Conservation (phyloP, 2,113 vertebrate genomes). For the Oryctolagus cuniculus region mOryCun1.1 NC_091452.1:5546001-5546500, state of each 20-base stretch:
- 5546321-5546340: neutral
- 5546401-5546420: too few relatives aligned
- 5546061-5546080: constrained; percentile 26
- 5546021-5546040: constrained; percentile 23
- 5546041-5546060: neutral
- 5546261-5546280: neutral
- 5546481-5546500: too few relatives aligned
- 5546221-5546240: neutral
- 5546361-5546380: too few relatives aligned
- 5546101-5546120: neutral
- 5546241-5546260: neutral
- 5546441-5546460: too few relatives aligned
- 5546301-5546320: neutral
- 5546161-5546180: neutral
- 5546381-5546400: too few relatives aligned
- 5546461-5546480: too few relatives aligned
- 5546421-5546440: too few relatives aligned
- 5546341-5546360: neutral
- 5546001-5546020: neutral
- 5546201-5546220: neutral
- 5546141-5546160: neutral
- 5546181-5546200: neutral
- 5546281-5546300: neutral
- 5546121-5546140: neutral
- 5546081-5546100: neutral